These are phyloP conservation scores for Ataeniobius toweri DNA, from an alignment of 2,797 vertebrate genomes.

Conservation along the genomic window DNA sequence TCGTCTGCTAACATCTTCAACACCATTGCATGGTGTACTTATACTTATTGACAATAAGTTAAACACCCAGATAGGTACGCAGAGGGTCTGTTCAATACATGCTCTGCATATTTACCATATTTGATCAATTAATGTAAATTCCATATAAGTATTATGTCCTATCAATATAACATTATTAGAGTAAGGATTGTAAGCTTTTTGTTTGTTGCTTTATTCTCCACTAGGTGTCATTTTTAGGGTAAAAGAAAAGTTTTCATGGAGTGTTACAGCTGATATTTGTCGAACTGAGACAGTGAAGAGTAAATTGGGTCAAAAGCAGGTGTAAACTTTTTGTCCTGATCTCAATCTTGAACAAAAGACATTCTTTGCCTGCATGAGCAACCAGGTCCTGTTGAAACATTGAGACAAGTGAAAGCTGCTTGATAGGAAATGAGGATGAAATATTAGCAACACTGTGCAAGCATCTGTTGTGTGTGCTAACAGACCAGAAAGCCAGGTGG, in stretches of 20 bases:
- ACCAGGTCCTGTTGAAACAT: conserved; percentile 33
- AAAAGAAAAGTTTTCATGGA: neutral
- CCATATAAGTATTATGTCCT: neutral
- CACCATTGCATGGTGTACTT: no score
- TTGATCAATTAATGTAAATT: no score
- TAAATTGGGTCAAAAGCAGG: neutral
- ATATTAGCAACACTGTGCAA: conserved; percentile 49
- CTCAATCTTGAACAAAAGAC: conserved; percentile 40
- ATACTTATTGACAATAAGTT: no score
- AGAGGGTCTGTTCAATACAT: no score
- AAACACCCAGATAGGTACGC: no score
- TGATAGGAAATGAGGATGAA: conserved; percentile 48
- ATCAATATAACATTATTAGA: neutral
- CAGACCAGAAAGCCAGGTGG: conserved; percentile 54
- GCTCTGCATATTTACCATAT: no score
- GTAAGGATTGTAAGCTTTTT: neutral
- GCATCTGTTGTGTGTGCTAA: conserved; percentile 60
- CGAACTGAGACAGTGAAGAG: neutral
- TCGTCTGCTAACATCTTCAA: no score
- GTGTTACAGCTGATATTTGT: neutral
- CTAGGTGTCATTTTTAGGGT: neutral
- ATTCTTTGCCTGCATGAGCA: conserved; percentile 29
- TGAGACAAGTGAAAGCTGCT: conserved; percentile 47
- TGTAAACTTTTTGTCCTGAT: conserved; percentile 13
- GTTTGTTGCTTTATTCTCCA: neutral